Percentiles rank a stretch among this genome's conserved stretches.
phyloP scores from a whole-genome alignment of 2,113 vertebrate genomes.

The Neodon shergylaensis region DNA sequence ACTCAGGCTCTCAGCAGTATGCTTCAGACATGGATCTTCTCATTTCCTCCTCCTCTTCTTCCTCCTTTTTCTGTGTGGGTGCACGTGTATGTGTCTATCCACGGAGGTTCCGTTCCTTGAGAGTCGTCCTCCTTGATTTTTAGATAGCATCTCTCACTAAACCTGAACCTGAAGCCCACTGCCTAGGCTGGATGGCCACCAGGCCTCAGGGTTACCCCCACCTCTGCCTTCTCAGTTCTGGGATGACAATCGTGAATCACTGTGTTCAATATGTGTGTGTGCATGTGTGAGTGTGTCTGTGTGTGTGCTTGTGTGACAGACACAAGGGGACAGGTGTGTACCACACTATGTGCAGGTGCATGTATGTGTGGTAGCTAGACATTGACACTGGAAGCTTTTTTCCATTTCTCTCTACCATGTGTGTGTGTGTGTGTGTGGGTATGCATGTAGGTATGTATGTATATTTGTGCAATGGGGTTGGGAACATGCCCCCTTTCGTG shows the following conservation, averaged over 20 bases:
- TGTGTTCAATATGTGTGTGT: neutral
- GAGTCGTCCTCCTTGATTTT: neutral
- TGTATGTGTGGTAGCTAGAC: too few relatives aligned
- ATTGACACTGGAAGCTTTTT: too few relatives aligned
- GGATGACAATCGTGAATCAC: neutral
- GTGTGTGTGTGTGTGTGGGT: neutral
- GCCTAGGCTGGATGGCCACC: neutral
- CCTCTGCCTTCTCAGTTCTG: neutral
- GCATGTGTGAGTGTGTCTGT: neutral
- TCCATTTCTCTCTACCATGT: too few relatives aligned
- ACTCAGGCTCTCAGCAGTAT: neutral
- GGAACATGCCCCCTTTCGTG: neutral
- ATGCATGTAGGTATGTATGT: neutral
- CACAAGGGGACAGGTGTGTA: too few relatives aligned
- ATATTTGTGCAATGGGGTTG: neutral
- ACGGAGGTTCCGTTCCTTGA: neutral
- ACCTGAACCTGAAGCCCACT: neutral
- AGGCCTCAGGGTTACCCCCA: neutral
- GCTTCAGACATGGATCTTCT: neutral
- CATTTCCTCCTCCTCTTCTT: too few relatives aligned
- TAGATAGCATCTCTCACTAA: neutral
- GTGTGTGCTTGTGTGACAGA: too few relatives aligned
- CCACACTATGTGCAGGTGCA: too few relatives aligned
- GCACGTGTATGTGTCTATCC: neutral
- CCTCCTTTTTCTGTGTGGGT: neutral